Percentiles rank a stretch among this genome's conserved stretches.
These are phyloP conservation scores for Microcebus jonahi DNA, from an alignment of 2,113 vertebrate genomes.

Conservation along the genomic window DNA sequence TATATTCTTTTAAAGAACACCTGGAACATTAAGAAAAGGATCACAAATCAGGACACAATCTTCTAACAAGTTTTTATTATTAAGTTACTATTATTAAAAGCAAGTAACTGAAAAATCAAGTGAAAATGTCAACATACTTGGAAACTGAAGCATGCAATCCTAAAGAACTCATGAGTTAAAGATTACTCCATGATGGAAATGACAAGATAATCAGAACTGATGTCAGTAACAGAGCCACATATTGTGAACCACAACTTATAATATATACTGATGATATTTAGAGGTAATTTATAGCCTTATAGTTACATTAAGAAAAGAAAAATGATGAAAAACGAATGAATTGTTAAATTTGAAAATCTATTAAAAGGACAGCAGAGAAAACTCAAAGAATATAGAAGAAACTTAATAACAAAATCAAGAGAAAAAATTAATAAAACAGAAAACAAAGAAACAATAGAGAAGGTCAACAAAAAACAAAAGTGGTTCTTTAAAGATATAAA, in stretches of 20 bases:
- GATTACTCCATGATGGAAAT: background rate
- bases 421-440: background rate
- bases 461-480: background rate
- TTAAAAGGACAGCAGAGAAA: background rate
- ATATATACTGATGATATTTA: background rate
- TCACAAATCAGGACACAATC: background rate
- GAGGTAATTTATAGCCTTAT: background rate
- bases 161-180: background rate
- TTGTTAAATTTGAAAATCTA: background rate
- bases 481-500: background rate
- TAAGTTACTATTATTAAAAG: background rate
- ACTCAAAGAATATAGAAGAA: background rate
- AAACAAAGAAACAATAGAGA: background rate
- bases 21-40: background rate
- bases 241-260: background rate
- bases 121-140: background rate
- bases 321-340: background rate
- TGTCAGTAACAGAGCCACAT: background rate
- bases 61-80: slow-evolving; percentile 17
- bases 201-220: background rate
- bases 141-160: background rate
- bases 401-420: background rate
- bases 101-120: background rate
- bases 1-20: background rate
- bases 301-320: background rate